Base-by-base conservation (phyloP, 2,113 vertebrate genomes). In the Sphaerodactylus townsendi region DNA sequence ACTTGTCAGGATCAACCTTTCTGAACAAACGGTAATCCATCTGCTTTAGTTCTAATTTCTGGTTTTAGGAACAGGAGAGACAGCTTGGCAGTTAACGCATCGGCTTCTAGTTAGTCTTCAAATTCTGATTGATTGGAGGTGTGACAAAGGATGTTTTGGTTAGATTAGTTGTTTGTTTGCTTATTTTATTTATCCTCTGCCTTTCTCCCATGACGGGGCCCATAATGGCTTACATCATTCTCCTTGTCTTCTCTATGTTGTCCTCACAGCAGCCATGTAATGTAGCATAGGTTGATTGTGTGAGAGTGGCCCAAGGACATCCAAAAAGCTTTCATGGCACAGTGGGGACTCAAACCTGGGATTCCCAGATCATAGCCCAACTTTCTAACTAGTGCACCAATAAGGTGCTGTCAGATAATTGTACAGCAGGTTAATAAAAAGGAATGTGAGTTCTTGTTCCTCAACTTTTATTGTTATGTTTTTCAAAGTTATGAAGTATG, bases 1-100 rank as follows among this genome's bases (percentile, higher is more conserved):
- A 21, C 97, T 99, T 72, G 96, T 99, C 94, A 93, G 99, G 90
- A 99, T 99, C 95, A 99, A 99, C 95, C 94, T 99, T 50, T 99
- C 99, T 2, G 99, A 99, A 71, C 99, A 99, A 93, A 99, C 98
- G 83, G 98, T 99, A 96, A 80, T 72, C 50, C 62, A 86, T 77
- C 17, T 46, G 25, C 1, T 74, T 1, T 33, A 39, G 69, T 84
- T 11, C 1, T n/a, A 50, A 68, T 66, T 50, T 39, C 44, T 65
- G 59, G 14, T 39, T 21, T 48, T 48, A 4, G 21, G 15, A 68
- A 59, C 25, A 14, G 23, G n/a, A 48, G 28, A 62, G 23, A 1
- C n/a, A 33, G 10, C 41, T 50, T 77, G 48, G 7, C 46, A 72
- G 11, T 78, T 66, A 66, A 86, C 79, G 35, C 62, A 19, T 59